Base-by-base conservation (phyloP, 1,140 invertebrate genomes). In the Brachionus sp. region DNA sequence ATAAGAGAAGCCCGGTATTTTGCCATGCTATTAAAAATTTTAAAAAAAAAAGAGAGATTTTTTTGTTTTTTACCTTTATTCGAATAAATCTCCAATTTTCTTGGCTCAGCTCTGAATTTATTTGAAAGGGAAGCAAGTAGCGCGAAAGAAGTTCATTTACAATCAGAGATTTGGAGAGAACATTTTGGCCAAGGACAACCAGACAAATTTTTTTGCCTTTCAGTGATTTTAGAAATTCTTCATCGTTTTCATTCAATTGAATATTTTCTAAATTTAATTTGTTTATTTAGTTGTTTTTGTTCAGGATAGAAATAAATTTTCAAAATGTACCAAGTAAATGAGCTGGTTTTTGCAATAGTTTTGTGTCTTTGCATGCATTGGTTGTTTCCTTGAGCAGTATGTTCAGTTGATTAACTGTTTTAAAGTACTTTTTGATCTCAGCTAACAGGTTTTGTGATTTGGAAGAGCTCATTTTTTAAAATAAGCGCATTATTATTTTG, bases 71-170 rank as follows among this genome's bases (percentile, higher is more conserved):
- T 78, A 78, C 77, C 84, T 91, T 91, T 84, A 94, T 91, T 84
- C 92, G 91, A 84, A 94, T 91, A 92, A 92, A 93, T 87, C 93
- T 88, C 90, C 92, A 93, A 57, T 87, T 86, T 50, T 86, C 84
- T 7, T 83, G 46, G 19, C 66, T 23, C 39, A 75, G 64, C 7
- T 86, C 82, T 5, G 66, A 37, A 12, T 87, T 88, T 44, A 91
- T 90, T 46, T 86, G 85, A 9, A 90, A 80, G 0, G 93, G 93
- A 19, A 95, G 87, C 70, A 93, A 88, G 44, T 90, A 88, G 83
- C 90, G 88, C 1, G 91, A 92, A 64, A 95, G 90, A 33, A 95
- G 88, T 85, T 91, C 91, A 87, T 95, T 94, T 2, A 94, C 90
- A 46, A 95, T 87, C 10, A 91, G 88, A 3, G 92, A 93, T 86